These are phyloP conservation scores for Cherax quadricarinatus DNA, from an alignment of 1,140 invertebrate genomes.

Conservation along the genomic window DNA sequence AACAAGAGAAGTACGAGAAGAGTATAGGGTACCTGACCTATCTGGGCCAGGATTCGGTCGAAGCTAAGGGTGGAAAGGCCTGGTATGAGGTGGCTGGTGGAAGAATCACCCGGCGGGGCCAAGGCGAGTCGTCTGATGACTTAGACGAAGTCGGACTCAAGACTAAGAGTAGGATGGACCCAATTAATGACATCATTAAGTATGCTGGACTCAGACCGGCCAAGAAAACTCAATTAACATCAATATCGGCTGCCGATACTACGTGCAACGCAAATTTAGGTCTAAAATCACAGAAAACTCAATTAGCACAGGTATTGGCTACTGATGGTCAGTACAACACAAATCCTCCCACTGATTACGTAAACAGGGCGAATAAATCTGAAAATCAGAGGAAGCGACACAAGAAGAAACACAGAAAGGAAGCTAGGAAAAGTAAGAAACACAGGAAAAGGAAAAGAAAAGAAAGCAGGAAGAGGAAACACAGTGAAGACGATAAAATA, in stretches of 20 bases:
- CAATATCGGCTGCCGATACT: too few species aligned
- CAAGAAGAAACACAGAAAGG: constrained; percentile 15
- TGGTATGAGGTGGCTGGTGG: constrained; percentile 82
- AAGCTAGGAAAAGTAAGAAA: constrained; percentile 30
- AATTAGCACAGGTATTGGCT: too few species aligned
- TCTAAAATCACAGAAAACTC: too few species aligned
- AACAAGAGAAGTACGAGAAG: constrained; percentile 98
- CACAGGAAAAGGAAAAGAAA: constrained; percentile 30
- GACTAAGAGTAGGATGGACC: constrained; percentile 81
- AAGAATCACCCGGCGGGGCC: constrained; percentile 58
- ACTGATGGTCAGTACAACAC: too few species aligned
- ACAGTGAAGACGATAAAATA: constrained; percentile 75
- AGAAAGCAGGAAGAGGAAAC: constrained; percentile 74
- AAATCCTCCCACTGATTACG: too few species aligned
- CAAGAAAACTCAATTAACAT: constrained; percentile 72
- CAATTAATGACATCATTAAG: constrained; percentile 84
- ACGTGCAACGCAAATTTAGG: too few species aligned
- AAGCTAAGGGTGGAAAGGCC: constrained; percentile 86
- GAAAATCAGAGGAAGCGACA: neutral
- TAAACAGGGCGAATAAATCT: neutral
- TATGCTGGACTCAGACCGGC: constrained; percentile 77
- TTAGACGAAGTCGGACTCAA: constrained; percentile 72
- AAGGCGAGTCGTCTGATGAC: constrained; percentile 54
- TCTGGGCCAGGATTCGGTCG: constrained; percentile 94
- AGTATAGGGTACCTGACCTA: constrained; percentile 97